Base-by-base conservation (phyloP, 1,140 invertebrate species). In the Drosophila biarmipes region DNA sequence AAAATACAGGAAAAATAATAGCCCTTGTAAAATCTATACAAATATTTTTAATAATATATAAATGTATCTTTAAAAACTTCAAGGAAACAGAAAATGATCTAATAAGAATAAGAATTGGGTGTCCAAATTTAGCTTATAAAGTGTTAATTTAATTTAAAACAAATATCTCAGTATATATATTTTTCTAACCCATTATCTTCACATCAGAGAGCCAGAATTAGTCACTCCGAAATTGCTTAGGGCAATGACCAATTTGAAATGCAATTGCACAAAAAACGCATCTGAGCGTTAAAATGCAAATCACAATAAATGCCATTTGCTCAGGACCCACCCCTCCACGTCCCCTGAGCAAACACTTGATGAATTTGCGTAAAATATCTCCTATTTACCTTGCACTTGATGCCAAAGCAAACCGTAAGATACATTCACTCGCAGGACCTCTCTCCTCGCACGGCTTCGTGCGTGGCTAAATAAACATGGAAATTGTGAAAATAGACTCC, bases 361-460 rank as follows among this genome's bases (percentile, higher is more conserved):
- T 75, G 76, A 84, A 89, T 89, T 89, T 89, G 77, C 84, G 85
- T 89, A 90, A 89, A 89, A 89, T 89, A 89, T 89, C 76, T 89
- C 53, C 79, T 89, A 89, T 89, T 89, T 89, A 89, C 85, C 84
- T 89, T 89, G 84, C 84, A 89, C 84, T 89, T 89, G 84, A 89
- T 75, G 76, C 80, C 86, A 82, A 38, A 82, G 84, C 79, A 87
- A 87, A 87, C 82, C 89, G 58, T 58, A 63, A 77, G 73, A 77
- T 76, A 77, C 73, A 75, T 67, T 24, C 53, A 38, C 51, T 35
- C 37, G 19, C 68, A 34, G 59, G 71, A 66, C 49, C 29, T 31
- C 35, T 15, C 31, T 24, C 56, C 29, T 24, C 34, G 8, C 35
- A 43, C 40, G 43, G 42, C 57, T 61, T 57, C 76, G 75, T 89